Base-by-base conservation (phyloP, 2,888 invertebrate species). In the Brachypterus glaber region DNA sequence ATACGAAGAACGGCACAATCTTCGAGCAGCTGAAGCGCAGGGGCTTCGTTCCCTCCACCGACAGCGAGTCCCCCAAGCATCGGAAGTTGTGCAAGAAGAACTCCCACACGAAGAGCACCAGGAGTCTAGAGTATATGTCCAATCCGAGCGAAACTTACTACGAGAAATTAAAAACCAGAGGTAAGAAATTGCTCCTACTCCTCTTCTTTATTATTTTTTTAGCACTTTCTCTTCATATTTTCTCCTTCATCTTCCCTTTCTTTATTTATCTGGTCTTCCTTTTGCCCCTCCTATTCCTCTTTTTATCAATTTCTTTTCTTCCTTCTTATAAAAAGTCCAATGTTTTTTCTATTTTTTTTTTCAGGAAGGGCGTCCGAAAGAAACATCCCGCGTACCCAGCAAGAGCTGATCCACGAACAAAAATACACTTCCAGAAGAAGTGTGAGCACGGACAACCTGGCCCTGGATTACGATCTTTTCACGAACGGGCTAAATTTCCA, bases 391-490 rank as follows among this genome's bases (percentile, higher is more conserved):
- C 12, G 29, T 26, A 2, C 21, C 17, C 17, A 35, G n/a, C 17
- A 17, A 30, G 8, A 33, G 30, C 5, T 21, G 21, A 21, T 21
- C 21, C 7, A 9, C 27, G 16, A 21, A 26, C 8, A 38, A 17
- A 26, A 24, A 30, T n/a, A 39, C 12, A 9, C 25, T 4, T n/a
- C 30, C 12, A 14, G 30, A 12, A 35, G 26, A 16, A 29, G 34
- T 5, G n/a, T 36, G n/a, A 17, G 37, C 21, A 37, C 32, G 26
- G 37, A 44, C 29, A 45, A 44, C n/a, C 16, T 45, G 13, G 45
- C 43, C 57, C 65, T 83, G 18, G 84, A 85, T 66, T 84, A 83
- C 58, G 85, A 86, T 54, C 68, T 83, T 40, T 76, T 83, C 54
- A 57, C 60, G 11, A 66, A 67, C 62, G 44, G 37, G 62, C 50